A percentile compares a stretch with the other conserved stretches of the same genome.
phyloP scores from a whole-genome alignment of 92 coral and sea anemone genomes.

The Muricea muricata region DNA sequence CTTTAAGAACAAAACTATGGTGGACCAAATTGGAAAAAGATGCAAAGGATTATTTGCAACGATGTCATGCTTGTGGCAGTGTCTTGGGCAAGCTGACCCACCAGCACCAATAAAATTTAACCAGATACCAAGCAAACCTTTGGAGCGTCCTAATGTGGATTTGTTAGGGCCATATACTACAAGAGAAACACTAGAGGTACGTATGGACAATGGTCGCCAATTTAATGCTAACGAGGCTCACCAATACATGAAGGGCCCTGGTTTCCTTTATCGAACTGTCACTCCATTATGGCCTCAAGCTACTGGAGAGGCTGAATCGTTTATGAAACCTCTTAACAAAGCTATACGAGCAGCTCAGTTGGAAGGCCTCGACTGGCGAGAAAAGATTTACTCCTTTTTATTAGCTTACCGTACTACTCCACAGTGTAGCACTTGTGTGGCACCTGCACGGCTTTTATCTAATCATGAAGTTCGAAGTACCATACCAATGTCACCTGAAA shows the following conservation, averaged over 20 bases:
- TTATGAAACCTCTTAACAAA: constrained; percentile 50
- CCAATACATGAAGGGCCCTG: constrained; percentile 1
- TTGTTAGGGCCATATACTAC: constrained; percentile 51
- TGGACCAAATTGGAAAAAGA: constrained; percentile 35
- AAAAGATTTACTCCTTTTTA: constrained; percentile 19
- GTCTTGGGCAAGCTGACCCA: constrained; percentile 56
- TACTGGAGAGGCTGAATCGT: constrained; percentile 49
- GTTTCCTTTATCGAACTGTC: constrained; percentile 4
- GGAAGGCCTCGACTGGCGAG: constrained; percentile 30
- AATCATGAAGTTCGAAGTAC: constrained; percentile 33
- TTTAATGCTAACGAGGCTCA: constrained; percentile 12
- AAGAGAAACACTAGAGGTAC: constrained; percentile 41
- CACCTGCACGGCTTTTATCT: constrained; percentile 35
- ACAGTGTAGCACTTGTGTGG: constrained; percentile 42
- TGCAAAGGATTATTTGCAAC: constrained; percentile 38
- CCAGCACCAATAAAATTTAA: constrained; percentile 48
- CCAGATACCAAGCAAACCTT: constrained; percentile 37
- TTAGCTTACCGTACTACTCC: constrained; percentile 40
- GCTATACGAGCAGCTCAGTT: constrained; percentile 37
- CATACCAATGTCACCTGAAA: background rate
- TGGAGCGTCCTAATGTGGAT: constrained; percentile 45
- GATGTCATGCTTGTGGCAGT: constrained; percentile 52
- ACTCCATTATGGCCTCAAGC: constrained; percentile 57
- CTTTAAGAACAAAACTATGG: constrained; percentile 47
- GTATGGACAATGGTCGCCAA: constrained; percentile 41